Base-by-base conservation (phyloP, 2,113 vertebrate genomes). In the Pygoscelis adeliae region DNA sequence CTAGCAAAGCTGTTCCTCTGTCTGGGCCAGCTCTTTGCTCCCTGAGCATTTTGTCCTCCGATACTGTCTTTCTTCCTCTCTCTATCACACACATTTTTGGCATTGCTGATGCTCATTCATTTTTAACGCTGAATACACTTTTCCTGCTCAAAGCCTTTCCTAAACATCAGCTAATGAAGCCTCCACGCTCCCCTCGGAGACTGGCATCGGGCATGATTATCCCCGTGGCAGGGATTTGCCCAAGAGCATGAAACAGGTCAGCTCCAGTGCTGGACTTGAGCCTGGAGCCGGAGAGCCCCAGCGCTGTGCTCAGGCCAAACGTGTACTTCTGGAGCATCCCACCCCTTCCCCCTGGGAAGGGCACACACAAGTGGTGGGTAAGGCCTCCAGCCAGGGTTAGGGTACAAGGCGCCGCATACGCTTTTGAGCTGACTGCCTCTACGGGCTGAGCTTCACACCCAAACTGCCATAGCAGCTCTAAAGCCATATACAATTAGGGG, bases 31-130 rank as follows among this genome's bases (percentile, higher is more conserved):
- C 32, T 93, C 42, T 71, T 76, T 42, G 9, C 32, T 79, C 50
- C 61, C 42, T 38, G 52, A 88, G 70, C 22, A 32, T 67, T 90
- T 56, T 76, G n/a, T 21, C 55, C 42, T 95, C 65, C 0, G 0
- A 22, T 58, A 42, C 12, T 78, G 27, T 76, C 82, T 87, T 78
- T 76, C 73, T 82, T 16, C 32, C 65, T 38, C 15, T 47, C 30
- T 65, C n/a, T 29, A 36, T 76, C 74, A 71, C 74, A 56, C 6
- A 13, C 62, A 90, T 97, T 94, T 95, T 93, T 96, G 61, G 53
- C 65, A 88, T 90, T 85, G 47, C 79, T 95, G 85, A 52, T 90
- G 82, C 46, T 96, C 74, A 92, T 76, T 94, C 85, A 93, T 95
- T 95, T 90, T 88, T 93, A 90, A 95, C 2, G 0, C 61, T 67